Evolutionary conservation across 2,797 vertebrate genomes (phyloP).

Genomic region (Sebastes variabilis): DNA sequence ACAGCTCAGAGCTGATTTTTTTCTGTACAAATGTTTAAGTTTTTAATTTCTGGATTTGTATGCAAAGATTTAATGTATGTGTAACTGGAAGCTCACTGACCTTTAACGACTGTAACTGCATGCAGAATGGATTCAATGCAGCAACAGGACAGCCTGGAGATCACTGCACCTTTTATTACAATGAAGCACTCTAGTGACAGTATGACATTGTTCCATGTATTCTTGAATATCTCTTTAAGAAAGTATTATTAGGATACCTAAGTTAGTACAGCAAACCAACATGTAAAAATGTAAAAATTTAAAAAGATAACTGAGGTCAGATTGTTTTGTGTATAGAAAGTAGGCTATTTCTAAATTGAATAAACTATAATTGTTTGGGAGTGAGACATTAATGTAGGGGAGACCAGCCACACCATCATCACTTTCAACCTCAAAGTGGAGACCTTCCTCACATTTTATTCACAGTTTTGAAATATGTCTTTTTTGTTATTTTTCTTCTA

Average conservation of each 20-base stretch:
- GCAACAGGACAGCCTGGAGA: background rate
- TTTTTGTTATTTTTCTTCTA: too few relatives aligned
- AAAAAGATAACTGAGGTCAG: background rate
- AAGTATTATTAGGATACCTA: background rate
- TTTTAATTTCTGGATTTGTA: background rate
- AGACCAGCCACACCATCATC: too few relatives aligned
- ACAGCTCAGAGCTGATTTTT: background rate
- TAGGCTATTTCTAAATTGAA: background rate
- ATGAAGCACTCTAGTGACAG: background rate
- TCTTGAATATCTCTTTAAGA: background rate
- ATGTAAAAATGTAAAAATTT: background rate
- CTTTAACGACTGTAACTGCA: conserved; percentile 27
- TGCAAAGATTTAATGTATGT: background rate
- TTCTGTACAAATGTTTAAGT: background rate
- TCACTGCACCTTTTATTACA: background rate
- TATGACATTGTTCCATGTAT: background rate
- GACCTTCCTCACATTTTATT: too few relatives aligned
- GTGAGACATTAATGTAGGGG: background rate
- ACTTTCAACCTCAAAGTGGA: too few relatives aligned
- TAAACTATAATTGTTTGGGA: background rate
- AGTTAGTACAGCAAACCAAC: background rate
- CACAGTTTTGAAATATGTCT: too few relatives aligned
- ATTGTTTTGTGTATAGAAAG: background rate
- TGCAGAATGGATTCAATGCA: background rate
- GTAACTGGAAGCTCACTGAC: conserved; percentile 38